Conservation (phyloP, 2,113 vertebrate species). For the Campylomormyrus tamandua region DNA sequence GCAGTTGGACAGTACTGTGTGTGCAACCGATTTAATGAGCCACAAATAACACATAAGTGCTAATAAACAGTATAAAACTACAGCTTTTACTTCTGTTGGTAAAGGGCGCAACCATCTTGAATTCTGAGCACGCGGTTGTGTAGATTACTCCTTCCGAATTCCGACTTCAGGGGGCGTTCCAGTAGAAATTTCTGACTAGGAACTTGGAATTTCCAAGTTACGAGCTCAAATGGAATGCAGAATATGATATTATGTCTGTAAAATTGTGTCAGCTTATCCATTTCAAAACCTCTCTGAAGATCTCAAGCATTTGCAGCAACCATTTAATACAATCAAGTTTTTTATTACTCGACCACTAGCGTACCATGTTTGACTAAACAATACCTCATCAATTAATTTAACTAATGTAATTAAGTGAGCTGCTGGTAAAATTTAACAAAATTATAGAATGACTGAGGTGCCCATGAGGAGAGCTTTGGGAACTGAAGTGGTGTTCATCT, state of each 20-base stretch:
- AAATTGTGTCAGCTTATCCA: neutral
- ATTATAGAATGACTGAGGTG: neutral
- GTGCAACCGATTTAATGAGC: neutral
- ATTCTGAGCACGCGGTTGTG: neutral
- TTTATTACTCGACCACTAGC: neutral
- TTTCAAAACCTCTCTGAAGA: neutral
- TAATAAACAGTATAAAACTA: neutral
- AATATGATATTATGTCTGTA: neutral
- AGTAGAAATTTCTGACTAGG: neutral
- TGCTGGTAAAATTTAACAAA: neutral
- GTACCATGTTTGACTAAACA: neutral
- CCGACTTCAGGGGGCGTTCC: neutral
- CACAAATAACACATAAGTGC: neutral
- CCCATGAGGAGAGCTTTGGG: neutral
- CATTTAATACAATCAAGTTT: neutral
- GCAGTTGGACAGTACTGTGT: neutral
- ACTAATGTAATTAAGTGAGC: neutral
- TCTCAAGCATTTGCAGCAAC: neutral
- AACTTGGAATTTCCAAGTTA: neutral
- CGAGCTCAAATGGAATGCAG: neutral
- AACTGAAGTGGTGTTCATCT: neutral
- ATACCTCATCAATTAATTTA: neutral
- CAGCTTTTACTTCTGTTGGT: neutral
- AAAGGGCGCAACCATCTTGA: neutral
- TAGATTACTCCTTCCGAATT: neutral